phyloP scores from a whole-genome alignment of 1,140 invertebrate genomes.

The Diachasmimorpha longicaudata region DNA sequence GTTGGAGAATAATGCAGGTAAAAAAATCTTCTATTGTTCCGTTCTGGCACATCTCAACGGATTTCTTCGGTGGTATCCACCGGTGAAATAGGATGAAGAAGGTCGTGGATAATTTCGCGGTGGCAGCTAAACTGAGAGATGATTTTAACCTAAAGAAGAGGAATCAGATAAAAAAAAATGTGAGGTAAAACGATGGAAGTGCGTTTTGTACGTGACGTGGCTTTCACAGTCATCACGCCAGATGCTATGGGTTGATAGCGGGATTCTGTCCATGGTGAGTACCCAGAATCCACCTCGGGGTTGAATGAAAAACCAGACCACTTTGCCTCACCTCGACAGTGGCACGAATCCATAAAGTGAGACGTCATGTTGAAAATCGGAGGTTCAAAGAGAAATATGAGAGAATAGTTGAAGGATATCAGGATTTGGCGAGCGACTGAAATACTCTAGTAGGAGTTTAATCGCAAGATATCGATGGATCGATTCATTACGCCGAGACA shows the following conservation, averaged over 20 bases:
- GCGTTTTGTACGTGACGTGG: constrained; percentile 55
- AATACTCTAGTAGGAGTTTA: too few relatives aligned
- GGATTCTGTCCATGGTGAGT: constrained; percentile 2
- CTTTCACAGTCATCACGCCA: constrained; percentile 54
- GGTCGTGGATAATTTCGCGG: constrained; percentile 8
- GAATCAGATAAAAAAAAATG: constrained; percentile 9
- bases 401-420: too few relatives aligned
- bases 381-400: too few relatives aligned
- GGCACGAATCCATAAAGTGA: constrained; percentile 4
- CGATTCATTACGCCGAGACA: too few relatives aligned
- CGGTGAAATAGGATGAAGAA: neutral
- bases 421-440: too few relatives aligned
- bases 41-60: neutral
- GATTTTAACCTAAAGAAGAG: constrained; percentile 3
- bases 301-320: neutral
- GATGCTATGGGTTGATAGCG: constrained; percentile 42
- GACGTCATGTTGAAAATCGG: neutral
- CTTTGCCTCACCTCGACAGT: neutral
- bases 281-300: neutral
- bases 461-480: too few relatives aligned
- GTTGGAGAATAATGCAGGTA: neutral
- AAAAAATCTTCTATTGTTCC: neutral
- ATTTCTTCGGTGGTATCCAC: neutral
- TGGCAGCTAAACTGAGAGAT: neutral
- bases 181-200: constrained; percentile 33